These are phyloP conservation scores for Poecilobothrus nobilitatus DNA, from an alignment of 2,888 invertebrate genomes.

Conservation along the genomic window DNA sequence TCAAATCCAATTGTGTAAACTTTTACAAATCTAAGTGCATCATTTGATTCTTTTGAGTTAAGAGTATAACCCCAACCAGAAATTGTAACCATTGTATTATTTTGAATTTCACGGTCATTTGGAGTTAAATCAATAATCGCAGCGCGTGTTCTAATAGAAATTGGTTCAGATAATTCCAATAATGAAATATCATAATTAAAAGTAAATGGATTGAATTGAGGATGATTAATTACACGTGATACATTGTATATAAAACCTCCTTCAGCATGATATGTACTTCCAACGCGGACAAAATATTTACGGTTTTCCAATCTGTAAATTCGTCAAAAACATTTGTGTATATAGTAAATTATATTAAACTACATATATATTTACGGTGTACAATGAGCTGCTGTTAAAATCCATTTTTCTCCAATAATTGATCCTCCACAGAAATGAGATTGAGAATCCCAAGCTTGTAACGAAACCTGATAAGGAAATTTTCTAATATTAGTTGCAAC, in stretches of 20 bases:
- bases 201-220: conserved; percentile 14
- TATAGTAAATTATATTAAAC: not conserved
- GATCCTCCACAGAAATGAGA: conserved; percentile 12
- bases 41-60: not conserved
- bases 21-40: conserved; percentile 13
- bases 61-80: conserved; percentile 16
- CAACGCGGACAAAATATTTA: conserved; percentile 14
- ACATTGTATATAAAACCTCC: conserved; percentile 15
- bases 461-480: conserved; percentile 17
- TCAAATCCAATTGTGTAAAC: conserved; percentile 17
- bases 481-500: conserved; percentile 11
- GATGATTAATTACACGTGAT: conserved; percentile 14
- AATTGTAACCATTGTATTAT: conserved; percentile 1
- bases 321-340: not conserved
- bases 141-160: conserved; percentile 15
- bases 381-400: conserved; percentile 13
- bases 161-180: conserved; percentile 14
- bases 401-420: conserved; percentile 9
- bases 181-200: conserved; percentile 17
- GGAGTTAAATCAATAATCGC: conserved; percentile 12
- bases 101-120: conserved; percentile 9
- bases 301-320: conserved; percentile 10
- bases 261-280: conserved; percentile 14
- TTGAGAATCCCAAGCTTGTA: conserved; percentile 12
- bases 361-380: not conserved